Evolutionary conservation across 2,797 vertebrate species (phyloP), one percentile per base, ranked within the genome.

Genomic region (Pantherophis alleghaniensis): DNA sequence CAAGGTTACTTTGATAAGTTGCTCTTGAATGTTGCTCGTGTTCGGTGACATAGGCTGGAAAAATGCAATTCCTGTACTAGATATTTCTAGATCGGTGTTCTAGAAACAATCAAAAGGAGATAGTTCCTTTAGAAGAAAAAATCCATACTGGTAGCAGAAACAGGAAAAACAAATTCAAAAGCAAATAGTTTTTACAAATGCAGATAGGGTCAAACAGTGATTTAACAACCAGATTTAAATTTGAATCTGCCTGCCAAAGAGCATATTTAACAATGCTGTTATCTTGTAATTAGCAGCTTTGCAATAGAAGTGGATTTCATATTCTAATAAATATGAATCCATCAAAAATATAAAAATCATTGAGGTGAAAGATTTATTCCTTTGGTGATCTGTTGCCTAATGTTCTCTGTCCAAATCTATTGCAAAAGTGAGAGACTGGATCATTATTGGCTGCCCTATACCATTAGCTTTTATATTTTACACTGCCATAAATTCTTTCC

Each of bases 1-100:
- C 13, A 91, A 90, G 86, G 47, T 42, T 83, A 53, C 69, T 92
- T 92, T 91, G 69, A 60, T 69, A 88, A 51, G 28, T 79, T 66
- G 51, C 55, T 53, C 42, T 79, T 93, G 60, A 59, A 55, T 51
- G 51, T 91, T 24, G 57, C 42, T 42, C 42, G 66, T 87, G 32
- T 90, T 93, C 63, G 53, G 28, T 91, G 86, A 90, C 63, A 53
- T 91, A 37, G 61, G 86, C 86, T 59, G 61, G 2, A 79, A 28
- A 11, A 87, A 9, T 60, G 20, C 7, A 69, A 28, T 42, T 51
- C 83, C 55, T 32, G 32, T 69, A n/a, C 20, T 61, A 47, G 47
- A 51, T 7, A 90, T 90, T 42, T 69, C 24, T 89, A 87, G 26
- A 88, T 53, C 88, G 61, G 1, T 90, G 13, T 53, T 90, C 51